A percentile compares a stretch with the other conserved stretches of the same genome.
These are phyloP conservation scores for Ptiloglossa arizonensis DNA, from an alignment of 1,140 invertebrate species.

Conservation along the genomic window DNA sequence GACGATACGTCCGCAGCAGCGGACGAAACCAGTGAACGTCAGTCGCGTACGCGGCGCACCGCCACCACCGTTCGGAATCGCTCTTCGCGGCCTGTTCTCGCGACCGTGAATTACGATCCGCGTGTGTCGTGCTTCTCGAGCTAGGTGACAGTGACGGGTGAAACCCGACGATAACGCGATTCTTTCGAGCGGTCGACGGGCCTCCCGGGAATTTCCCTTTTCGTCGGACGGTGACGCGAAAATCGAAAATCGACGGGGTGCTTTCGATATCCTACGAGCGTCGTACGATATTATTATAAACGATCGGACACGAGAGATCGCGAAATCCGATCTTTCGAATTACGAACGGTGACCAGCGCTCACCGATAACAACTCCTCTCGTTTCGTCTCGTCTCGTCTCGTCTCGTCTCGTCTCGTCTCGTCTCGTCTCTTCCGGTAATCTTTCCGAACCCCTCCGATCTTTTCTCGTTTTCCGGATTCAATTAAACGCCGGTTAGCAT, in stretches of 20 bases:
- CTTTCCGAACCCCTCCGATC: neutral
- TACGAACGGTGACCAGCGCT: neutral
- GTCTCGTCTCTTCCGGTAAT: too few relatives aligned
- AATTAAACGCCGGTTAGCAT: constrained; percentile 18
- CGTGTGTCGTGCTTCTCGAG: neutral
- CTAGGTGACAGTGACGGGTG: constrained; percentile 11
- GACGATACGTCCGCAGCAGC: constrained; percentile 51
- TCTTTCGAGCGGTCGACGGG: too few relatives aligned
- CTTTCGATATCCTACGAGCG: too few relatives aligned
- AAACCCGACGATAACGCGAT: neutral
- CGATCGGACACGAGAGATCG: too few relatives aligned
- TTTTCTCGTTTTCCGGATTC: constrained; percentile 16
- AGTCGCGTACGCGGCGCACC: neutral
- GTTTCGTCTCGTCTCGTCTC: too few relatives aligned
- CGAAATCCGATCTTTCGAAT: too few relatives aligned
- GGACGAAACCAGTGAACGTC: constrained; percentile 8
- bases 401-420: too few relatives aligned
- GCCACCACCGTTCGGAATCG: neutral
- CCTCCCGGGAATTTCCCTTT: too few relatives aligned
- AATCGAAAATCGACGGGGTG: neutral
- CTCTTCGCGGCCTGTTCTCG: neutral
- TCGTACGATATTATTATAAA: too few relatives aligned
- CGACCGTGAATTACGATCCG: neutral
- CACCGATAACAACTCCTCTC: neutral
- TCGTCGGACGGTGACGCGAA: too few relatives aligned